Conservation (phyloP, 2,113 vertebrate species). For the Myanophis thanlyinensis region DNA sequence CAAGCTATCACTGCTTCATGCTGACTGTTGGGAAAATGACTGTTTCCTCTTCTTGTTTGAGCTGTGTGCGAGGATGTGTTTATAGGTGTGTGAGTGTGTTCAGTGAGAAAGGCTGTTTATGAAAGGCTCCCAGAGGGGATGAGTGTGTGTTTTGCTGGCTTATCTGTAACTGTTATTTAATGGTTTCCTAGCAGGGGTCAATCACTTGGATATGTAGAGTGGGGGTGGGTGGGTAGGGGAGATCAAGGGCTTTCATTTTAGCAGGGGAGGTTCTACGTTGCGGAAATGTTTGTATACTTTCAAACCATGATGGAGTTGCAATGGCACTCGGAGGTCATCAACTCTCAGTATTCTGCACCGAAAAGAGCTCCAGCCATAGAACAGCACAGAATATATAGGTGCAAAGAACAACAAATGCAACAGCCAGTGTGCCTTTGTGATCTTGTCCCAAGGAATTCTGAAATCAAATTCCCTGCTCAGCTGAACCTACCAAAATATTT, state of each 20-base stretch:
- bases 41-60: conserved; percentile 40
- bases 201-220: conserved; percentile 42
- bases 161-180: conserved; percentile 52
- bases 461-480: not conserved
- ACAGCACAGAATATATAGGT: not conserved
- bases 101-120: conserved; percentile 39
- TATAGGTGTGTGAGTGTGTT: not conserved
- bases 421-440: not conserved
- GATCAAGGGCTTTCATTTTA: conserved; percentile 11
- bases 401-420: not conserved
- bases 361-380: not conserved
- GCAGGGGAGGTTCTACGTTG: not conserved
- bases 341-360: not conserved
- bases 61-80: not conserved
- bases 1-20: conserved; percentile 40
- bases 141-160: conserved; percentile 51
- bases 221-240: conserved; percentile 5
- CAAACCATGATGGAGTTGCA: not conserved
- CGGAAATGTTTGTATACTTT: not conserved
- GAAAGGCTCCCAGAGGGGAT: conserved; percentile 36
- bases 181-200: conserved; percentile 36
- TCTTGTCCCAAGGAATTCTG: not conserved
- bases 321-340: not conserved
- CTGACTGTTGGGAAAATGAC: conserved; percentile 20
- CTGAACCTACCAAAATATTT: not conserved